Percentiles rank a stretch among this genome's conserved stretches.
Conservation (phyloP, 2,113 vertebrate genomes). For the Noturus placidus region DNA sequence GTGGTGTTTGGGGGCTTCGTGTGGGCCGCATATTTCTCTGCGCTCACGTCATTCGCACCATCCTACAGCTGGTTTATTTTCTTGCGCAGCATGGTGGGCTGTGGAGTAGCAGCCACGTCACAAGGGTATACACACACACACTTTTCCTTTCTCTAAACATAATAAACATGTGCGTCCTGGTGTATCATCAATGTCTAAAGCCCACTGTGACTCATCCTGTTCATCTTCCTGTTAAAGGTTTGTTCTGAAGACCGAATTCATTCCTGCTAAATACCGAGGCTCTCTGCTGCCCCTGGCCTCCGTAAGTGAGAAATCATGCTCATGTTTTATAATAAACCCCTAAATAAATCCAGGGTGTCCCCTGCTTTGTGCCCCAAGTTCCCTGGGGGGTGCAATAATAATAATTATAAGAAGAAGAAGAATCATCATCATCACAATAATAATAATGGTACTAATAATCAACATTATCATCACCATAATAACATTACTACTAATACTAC, state of each 20-base stretch:
- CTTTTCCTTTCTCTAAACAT: not conserved
- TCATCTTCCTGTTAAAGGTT: conserved; percentile 70
- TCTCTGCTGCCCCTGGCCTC: conserved; percentile 86
- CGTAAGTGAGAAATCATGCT: conserved; percentile 69
- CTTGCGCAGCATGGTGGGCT: conserved; percentile 89
- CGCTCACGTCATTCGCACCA: conserved; percentile 89
- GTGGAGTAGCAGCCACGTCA: conserved; percentile 83
- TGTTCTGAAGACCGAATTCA: conserved; percentile 92
- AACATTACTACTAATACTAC: too few species aligned
- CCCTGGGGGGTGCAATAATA: not conserved
- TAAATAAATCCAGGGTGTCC: too few species aligned
- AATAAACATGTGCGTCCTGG: not conserved
- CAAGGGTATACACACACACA: conserved; percentile 79
- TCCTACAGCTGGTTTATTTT: conserved; percentile 93
- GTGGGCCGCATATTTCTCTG: conserved; percentile 91
- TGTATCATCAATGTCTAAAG: not conserved
- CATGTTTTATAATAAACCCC: not conserved
- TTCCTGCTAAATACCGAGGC: conserved; percentile 84
- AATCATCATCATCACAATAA: too few species aligned
- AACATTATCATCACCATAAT: too few species aligned
- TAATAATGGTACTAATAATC: too few species aligned
- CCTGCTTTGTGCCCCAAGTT: too few species aligned
- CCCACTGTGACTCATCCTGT: not conserved
- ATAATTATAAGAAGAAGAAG: not conserved
- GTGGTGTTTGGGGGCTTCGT: conserved; percentile 86